Percentiles rank a stretch among this genome's conserved stretches.
Evolutionary conservation across 1,140 invertebrate species (phyloP).

Genomic region (Drosophila rufa): DNA sequence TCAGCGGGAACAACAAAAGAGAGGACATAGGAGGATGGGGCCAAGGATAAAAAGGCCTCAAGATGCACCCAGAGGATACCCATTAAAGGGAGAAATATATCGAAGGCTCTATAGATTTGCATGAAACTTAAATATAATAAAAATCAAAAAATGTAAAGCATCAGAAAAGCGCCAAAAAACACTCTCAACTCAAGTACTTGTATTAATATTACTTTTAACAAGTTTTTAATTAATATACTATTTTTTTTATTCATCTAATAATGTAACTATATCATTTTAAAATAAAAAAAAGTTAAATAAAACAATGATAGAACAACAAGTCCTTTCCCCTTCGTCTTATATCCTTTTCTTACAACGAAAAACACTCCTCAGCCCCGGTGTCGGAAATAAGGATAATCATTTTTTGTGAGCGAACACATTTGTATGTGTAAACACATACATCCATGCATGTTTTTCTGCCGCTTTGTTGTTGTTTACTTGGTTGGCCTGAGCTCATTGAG

Average conservation of each 20-base stretch:
- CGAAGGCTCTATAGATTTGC: no score
- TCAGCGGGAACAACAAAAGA: slow-evolving; percentile 14
- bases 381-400: slow-evolving; percentile 30
- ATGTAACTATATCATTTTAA: no score
- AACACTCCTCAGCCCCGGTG: not conserved
- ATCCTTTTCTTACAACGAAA: not conserved
- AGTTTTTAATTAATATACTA: no score
- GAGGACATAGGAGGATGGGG: not conserved
- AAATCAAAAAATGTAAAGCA: no score
- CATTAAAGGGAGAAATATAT: not conserved
- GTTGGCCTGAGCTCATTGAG: slow-evolving; percentile 54
- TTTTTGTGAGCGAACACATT: slow-evolving; percentile 14
- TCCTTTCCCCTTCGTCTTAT: not conserved
- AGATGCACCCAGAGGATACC: slow-evolving; percentile 14
- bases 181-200: no score
- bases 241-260: not conserved
- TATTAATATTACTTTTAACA: no score
- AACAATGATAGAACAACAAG: no score
- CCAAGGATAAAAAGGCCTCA: slow-evolving; percentile 8
- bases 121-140: not conserved
- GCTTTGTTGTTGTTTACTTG: slow-evolving; percentile 33
- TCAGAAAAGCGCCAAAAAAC: not conserved
- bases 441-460: slow-evolving; percentile 12
- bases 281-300: no score
- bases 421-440: slow-evolving; percentile 3